Conservation (phyloP, 2,888 invertebrate species). For the Microctonus hyperodae region DNA sequence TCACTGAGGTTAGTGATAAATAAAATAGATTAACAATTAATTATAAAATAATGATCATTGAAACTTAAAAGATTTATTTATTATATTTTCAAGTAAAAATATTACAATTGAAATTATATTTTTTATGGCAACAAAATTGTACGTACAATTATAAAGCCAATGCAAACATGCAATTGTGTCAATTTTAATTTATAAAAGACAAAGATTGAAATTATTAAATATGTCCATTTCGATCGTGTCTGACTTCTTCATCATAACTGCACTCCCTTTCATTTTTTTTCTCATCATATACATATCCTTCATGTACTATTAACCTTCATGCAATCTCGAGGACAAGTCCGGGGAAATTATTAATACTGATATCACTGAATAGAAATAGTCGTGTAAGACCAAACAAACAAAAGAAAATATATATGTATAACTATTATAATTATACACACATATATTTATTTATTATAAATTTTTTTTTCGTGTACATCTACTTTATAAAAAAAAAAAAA, state of each 20-base stretch:
- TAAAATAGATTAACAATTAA: neutral
- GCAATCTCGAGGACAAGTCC: conserved; percentile 17
- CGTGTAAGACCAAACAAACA: conserved; percentile 1
- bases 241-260: neutral
- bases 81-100: conserved; percentile 20
- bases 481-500: too few relatives aligned
- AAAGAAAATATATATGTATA: neutral
- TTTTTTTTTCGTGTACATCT: neutral
- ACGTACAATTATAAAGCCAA: conserved; percentile 12
- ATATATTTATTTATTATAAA: neutral
- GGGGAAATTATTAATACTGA: conserved; percentile 28
- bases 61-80: neutral
- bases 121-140: conserved; percentile 10
- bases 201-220: conserved; percentile 8
- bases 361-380: conserved; percentile 18
- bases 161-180: conserved; percentile 11
- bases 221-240: neutral
- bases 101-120: conserved; percentile 2
- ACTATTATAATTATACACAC: neutral
- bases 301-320: conserved; percentile 2
- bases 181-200: neutral
- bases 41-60: neutral
- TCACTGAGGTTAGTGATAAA: conserved; percentile 69
- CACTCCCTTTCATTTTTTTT: conserved; percentile 9
- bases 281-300: neutral